Conservation (phyloP, 92 coral and sea anemone species). For the Porites divaricata region DNA sequence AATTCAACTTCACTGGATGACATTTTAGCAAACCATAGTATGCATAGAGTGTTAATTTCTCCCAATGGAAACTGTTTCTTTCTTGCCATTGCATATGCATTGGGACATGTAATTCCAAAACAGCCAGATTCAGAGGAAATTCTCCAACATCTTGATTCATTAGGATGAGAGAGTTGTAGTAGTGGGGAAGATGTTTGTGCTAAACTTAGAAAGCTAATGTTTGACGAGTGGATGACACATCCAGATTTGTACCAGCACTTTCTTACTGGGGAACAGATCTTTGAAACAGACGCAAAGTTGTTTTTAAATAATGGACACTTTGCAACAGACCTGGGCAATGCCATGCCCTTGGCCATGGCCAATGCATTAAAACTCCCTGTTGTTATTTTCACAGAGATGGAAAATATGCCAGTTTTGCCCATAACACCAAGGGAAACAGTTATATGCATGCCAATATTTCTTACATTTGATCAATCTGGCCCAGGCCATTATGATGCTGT, state of each 20-base stretch:
- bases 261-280: slow-evolving; percentile 22
- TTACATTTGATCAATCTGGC: slow-evolving; percentile 38
- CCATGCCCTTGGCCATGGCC: slow-evolving; percentile 53
- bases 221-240: slow-evolving; percentile 48
- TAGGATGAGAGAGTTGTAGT: slow-evolving; percentile 34
- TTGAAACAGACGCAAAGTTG: slow-evolving; percentile 38
- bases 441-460: slow-evolving; percentile 42
- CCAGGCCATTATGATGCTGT: slow-evolving; percentile 56
- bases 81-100: slow-evolving; percentile 51
- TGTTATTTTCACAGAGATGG: slow-evolving; percentile 47
- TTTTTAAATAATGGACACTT: slow-evolving; percentile 53
- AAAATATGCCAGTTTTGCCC: slow-evolving; percentile 53
- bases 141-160: slow-evolving; percentile 45
- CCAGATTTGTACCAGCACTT: slow-evolving; percentile 37
- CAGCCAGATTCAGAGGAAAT: slow-evolving; percentile 40
- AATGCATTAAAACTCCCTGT: slow-evolving; percentile 39
- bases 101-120: slow-evolving; percentile 46
- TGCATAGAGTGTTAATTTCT: slow-evolving; percentile 50
- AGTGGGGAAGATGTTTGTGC: slow-evolving; percentile 39
- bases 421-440: slow-evolving; percentile 51
- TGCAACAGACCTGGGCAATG: slow-evolving; percentile 48
- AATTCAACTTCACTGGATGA: slow-evolving; percentile 49
- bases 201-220: slow-evolving; percentile 46
- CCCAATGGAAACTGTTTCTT: slow-evolving; percentile 69
- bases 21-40: slow-evolving; percentile 52